These are phyloP conservation scores for Oxystoma pomonae DNA, from an alignment of 2,888 invertebrate species.

Conservation along the genomic window DNA sequence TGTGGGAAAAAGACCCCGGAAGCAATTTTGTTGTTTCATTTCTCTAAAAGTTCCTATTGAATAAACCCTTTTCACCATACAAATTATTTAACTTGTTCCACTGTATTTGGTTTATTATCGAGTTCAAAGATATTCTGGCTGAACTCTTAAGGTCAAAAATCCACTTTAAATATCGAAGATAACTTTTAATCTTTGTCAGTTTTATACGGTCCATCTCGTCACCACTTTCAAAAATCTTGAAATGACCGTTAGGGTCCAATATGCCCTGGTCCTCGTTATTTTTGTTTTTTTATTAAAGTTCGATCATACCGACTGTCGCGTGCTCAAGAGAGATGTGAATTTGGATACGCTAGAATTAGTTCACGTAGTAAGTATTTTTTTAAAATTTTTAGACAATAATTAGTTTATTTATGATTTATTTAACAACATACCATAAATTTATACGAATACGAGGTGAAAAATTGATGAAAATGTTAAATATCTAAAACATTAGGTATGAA, in stretches of 20 bases:
- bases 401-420: conserved; percentile 1
- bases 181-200: not conserved
- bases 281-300: conserved; percentile 5
- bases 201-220: not conserved
- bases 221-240: not conserved
- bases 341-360: conserved; percentile 29
- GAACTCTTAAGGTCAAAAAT: too few species aligned
- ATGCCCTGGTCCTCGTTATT: conserved; percentile 15
- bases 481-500: not conserved
- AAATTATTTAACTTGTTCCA: too few species aligned
- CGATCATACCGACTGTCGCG: not conserved
- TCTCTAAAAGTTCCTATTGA: too few species aligned
- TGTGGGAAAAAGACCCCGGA: too few species aligned
- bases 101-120: too few species aligned
- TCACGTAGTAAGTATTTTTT: conserved; percentile 29
- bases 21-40: too few species aligned
- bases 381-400: not conserved
- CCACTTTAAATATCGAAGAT: not conserved
- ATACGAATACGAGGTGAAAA: not conserved
- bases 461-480: not conserved
- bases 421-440: not conserved
- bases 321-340: conserved; percentile 8
- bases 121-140: too few species aligned
- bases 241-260: conserved; percentile 8
- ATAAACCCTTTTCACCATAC: too few species aligned